phyloP scores from a whole-genome alignment of 2,113 vertebrate species.

The Chinchilla lanigera region DNA sequence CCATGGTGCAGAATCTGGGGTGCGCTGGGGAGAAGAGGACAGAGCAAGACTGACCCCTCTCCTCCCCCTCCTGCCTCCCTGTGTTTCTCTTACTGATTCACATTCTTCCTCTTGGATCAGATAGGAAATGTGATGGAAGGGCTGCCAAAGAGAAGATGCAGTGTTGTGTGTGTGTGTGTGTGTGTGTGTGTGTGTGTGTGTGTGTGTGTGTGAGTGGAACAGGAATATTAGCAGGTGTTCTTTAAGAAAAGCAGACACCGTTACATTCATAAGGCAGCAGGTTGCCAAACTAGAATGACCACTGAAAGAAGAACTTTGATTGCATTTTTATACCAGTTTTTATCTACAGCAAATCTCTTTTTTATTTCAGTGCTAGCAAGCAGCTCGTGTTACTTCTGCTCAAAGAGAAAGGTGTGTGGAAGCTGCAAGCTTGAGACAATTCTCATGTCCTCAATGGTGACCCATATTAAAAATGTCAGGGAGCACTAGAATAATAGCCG shows the following conservation, averaged over 20 bases:
- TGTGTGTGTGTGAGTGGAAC: background rate
- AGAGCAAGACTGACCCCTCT: too few species aligned
- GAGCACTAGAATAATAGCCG: background rate
- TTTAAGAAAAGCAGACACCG: background rate
- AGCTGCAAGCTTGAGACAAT: background rate
- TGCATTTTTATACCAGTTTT: constrained; percentile 42
- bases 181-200: background rate
- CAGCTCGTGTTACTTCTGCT: constrained; percentile 58
- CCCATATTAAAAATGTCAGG: background rate
- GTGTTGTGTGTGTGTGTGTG: background rate
- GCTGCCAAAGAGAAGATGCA: background rate
- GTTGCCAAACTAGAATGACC: background rate
- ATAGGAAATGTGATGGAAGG: constrained; percentile 42
- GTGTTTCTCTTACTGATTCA: background rate
- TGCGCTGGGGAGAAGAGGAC: accelerated
- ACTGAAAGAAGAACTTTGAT: constrained; percentile 38
- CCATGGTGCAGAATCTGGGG: accelerated
- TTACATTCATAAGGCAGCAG: constrained; percentile 26
- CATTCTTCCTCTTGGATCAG: constrained; percentile 63
- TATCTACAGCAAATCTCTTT: constrained; percentile 50
- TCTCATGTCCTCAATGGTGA: background rate
- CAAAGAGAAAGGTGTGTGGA: background rate
- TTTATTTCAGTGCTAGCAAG: constrained; percentile 26
- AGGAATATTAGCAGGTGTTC: background rate
- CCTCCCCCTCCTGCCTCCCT: background rate